Conservation (phyloP, 2,797 vertebrate species). For the Liasis olivaceus region DNA sequence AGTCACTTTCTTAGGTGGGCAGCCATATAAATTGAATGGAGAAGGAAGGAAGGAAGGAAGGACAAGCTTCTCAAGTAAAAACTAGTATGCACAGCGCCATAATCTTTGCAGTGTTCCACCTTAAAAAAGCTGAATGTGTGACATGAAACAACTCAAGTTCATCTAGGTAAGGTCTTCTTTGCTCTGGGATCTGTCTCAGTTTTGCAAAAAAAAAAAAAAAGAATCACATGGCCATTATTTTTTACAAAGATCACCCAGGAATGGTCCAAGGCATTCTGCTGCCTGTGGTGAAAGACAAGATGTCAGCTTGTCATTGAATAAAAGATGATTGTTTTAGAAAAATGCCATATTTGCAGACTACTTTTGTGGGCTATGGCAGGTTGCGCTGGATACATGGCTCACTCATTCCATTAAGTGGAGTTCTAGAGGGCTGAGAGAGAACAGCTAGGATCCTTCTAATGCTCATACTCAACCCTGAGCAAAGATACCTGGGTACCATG, state of each 20-base stretch:
- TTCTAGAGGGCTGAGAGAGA: neutral
- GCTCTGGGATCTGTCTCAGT: neutral
- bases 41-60: neutral
- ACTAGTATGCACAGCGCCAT: neutral
- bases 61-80: neutral
- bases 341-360: neutral
- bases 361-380: neutral
- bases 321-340: neutral
- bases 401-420: neutral
- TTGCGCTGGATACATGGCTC: neutral
- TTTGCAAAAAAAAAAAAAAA: neutral
- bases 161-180: neutral
- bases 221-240: neutral
- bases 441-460: neutral
- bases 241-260: neutral
- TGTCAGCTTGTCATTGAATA: neutral
- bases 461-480: neutral
- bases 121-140: neutral
- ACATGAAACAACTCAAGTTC: neutral
- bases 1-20: no score
- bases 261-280: neutral
- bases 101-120: neutral
- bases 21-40: no score
- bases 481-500: neutral
- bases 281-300: neutral